Conservation (phyloP, 2,113 vertebrate species). For the Atlantisia rogersi region DNA sequence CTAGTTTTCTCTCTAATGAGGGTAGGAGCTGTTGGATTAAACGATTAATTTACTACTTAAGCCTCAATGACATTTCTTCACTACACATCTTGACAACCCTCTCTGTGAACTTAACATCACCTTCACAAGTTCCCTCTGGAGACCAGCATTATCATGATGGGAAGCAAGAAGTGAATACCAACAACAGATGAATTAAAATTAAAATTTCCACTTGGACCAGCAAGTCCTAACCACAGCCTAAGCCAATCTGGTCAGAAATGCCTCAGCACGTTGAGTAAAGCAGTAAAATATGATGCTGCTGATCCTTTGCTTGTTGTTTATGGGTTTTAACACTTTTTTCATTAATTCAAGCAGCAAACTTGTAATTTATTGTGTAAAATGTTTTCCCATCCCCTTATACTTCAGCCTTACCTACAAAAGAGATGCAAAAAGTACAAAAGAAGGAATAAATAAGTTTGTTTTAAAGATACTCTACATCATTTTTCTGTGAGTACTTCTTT, state of each 20-base stretch:
- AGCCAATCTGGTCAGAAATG: background rate
- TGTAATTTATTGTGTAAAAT: background rate
- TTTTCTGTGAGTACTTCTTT: background rate
- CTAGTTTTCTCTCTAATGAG: background rate
- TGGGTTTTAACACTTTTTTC: background rate
- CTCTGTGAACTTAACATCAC: constrained; percentile 25
- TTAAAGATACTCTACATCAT: background rate
- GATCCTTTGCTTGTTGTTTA: background rate
- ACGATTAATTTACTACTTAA: constrained; percentile 38
- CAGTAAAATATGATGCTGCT: background rate
- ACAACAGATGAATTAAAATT: background rate
- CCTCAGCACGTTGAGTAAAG: background rate
- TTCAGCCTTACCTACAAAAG: background rate
- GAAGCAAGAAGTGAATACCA: background rate
- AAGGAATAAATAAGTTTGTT: background rate
- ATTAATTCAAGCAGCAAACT: background rate
- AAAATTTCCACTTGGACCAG: background rate
- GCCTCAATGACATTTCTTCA: constrained; percentile 16
- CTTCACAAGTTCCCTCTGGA: background rate
- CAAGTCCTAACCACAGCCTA: background rate
- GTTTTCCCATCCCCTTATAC: background rate
- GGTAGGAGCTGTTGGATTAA: constrained; percentile 5
- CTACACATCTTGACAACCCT: background rate
- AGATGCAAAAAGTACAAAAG: background rate
- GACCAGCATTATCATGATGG: background rate